Conservation (phyloP, 2,888 invertebrate genomes). For the Athripsodes cinereus region DNA sequence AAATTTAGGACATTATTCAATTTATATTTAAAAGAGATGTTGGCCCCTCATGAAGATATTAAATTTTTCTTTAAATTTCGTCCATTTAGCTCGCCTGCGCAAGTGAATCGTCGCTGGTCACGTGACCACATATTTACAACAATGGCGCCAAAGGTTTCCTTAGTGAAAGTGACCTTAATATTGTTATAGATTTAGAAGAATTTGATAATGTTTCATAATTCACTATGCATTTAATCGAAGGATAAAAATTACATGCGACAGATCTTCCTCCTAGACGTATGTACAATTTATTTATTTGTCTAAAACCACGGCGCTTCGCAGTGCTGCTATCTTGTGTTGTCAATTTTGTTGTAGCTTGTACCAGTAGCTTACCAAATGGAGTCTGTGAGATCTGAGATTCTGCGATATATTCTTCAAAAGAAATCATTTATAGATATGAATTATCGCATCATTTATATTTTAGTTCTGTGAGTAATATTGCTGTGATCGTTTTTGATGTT, state of each 20-base stretch:
- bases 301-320: slow-evolving; percentile 38
- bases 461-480: slow-evolving; percentile 34
- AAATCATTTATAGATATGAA: slow-evolving; percentile 44
- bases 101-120: slow-evolving; percentile 42
- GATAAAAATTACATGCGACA: slow-evolving; percentile 20
- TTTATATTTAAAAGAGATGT: neutral
- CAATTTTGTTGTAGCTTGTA: slow-evolving; percentile 56
- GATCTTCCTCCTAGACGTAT: slow-evolving; percentile 27
- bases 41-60: neutral
- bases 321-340: slow-evolving; percentile 72
- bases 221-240: neutral
- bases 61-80: slow-evolving; percentile 7
- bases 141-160: slow-evolving; percentile 48
- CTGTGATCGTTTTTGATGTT: slow-evolving; percentile 7
- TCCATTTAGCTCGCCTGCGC: slow-evolving; percentile 39
- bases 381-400: slow-evolving; percentile 57
- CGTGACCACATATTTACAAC: slow-evolving; percentile 52
- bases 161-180: slow-evolving; percentile 26
- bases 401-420: slow-evolving; percentile 58
- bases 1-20: neutral
- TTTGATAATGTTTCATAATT: neutral
- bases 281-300: slow-evolving; percentile 14
- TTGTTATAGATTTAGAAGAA: slow-evolving; percentile 16
- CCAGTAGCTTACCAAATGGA: slow-evolving; percentile 49
- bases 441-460: slow-evolving; percentile 30